phyloP scores from a whole-genome alignment of 1,140 invertebrate genomes.

The Chlorops oryzae region DNA sequence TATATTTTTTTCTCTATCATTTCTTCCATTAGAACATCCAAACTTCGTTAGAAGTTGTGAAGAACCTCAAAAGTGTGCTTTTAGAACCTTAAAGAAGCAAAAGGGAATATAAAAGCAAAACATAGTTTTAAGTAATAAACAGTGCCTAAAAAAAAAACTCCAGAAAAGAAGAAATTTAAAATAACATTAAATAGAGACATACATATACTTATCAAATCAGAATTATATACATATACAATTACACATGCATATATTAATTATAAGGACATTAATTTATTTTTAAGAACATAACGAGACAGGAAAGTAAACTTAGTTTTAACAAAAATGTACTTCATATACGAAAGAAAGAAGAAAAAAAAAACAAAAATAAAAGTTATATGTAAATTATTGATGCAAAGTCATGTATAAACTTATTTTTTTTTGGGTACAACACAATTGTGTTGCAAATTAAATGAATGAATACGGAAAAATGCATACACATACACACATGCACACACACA shows the following conservation, averaged over 20 bases:
- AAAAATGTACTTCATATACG: slow-evolving; percentile 15
- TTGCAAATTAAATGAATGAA: slow-evolving; percentile 3
- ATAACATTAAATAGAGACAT: neutral
- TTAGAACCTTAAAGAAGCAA: slow-evolving; percentile 16
- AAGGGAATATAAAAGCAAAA: slow-evolving; percentile 14
- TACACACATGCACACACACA: slow-evolving; percentile 9
- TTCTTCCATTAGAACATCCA: slow-evolving; percentile 9
- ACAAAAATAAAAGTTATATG: slow-evolving; percentile 16
- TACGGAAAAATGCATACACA: slow-evolving; percentile 6
- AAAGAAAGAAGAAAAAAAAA: slow-evolving; percentile 13
- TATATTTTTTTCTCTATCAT: neutral
- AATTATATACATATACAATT: slow-evolving; percentile 10
- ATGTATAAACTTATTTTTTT: slow-evolving; percentile 12
- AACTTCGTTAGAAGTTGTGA: slow-evolving; percentile 17
- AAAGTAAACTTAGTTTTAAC: slow-evolving; percentile 20
- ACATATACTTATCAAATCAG: slow-evolving; percentile 2
- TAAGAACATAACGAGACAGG: slow-evolving; percentile 11
- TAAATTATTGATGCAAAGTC: slow-evolving; percentile 23
- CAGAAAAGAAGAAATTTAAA: neutral
- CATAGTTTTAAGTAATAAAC: slow-evolving; percentile 4
- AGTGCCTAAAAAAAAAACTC: slow-evolving; percentile 17
- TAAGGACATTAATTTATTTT: slow-evolving; percentile 10
- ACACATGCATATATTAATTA: slow-evolving; percentile 12
- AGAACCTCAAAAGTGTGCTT: slow-evolving; percentile 11
- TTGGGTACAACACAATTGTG: slow-evolving; percentile 5